Conservation (phyloP, 2,888 invertebrate genomes). For the Napeogenes inachia region DNA sequence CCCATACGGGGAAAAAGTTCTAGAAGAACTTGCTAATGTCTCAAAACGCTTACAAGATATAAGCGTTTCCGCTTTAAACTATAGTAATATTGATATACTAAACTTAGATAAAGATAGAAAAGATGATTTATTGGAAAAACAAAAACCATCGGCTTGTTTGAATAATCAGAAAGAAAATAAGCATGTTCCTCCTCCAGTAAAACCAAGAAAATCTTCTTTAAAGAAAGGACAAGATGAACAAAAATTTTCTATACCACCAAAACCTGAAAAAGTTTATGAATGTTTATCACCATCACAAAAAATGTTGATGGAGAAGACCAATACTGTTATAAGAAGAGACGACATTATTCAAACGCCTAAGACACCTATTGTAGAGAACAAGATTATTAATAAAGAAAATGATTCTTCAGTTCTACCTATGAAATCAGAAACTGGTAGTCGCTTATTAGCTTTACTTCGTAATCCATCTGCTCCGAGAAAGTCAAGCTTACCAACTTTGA, state of each 20-base stretch:
- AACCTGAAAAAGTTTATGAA: constrained; percentile 78
- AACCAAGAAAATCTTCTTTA: constrained; percentile 65
- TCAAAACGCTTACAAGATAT: constrained; percentile 74
- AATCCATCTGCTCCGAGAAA: constrained; percentile 65
- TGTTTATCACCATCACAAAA: constrained; percentile 86
- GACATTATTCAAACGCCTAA: constrained; percentile 67
- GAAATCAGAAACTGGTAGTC: constrained; percentile 76
- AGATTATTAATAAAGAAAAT: neutral
- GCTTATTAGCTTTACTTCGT: constrained; percentile 80
- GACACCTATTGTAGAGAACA: neutral
- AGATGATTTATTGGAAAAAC: constrained; percentile 7
- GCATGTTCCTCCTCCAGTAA: constrained; percentile 58
- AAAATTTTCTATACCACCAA: constrained; percentile 77
- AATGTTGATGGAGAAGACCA: constrained; percentile 76
- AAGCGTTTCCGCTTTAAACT: constrained; percentile 32
- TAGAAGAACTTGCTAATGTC: constrained; percentile 82
- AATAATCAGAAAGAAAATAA: constrained; percentile 37
- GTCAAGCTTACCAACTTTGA: constrained; percentile 42
- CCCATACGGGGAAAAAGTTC: constrained; percentile 82
- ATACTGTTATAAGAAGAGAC: constrained; percentile 63
- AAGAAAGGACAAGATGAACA: constrained; percentile 60
- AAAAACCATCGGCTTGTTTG: constrained; percentile 29
- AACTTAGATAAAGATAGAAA: neutral
- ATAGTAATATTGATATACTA: constrained; percentile 2
- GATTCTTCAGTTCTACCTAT: constrained; percentile 50